phyloP scores from a whole-genome alignment of 2,888 invertebrate species.

The Drosophila tanythrix region DNA sequence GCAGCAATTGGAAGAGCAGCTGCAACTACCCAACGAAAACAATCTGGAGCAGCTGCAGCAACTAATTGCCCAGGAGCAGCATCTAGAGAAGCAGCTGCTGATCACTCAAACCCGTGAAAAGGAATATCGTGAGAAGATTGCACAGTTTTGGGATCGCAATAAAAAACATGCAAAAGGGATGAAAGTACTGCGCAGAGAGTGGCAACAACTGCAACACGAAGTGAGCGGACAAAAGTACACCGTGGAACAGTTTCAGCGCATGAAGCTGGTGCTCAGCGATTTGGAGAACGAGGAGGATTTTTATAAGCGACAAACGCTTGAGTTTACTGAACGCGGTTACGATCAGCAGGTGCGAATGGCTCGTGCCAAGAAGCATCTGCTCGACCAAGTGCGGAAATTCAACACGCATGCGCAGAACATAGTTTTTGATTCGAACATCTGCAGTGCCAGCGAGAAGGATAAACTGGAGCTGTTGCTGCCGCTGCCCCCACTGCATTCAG shows the following conservation, averaged over 20 bases:
- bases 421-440: conserved; percentile 57
- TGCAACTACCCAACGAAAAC: conserved; percentile 46
- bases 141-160: conserved; percentile 1
- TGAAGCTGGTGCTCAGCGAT: conserved; percentile 67
- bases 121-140: conserved; percentile 10
- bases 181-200: conserved; percentile 12
- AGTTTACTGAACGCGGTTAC: conserved; percentile 68
- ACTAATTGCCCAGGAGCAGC: conserved; percentile 35
- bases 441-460: conserved; percentile 38
- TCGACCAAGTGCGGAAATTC: conserved; percentile 69
- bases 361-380: conserved; percentile 71
- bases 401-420: conserved; percentile 68
- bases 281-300: conserved; percentile 63
- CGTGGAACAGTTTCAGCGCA: conserved; percentile 61
- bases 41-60: conserved; percentile 44
- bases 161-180: conserved; percentile 18
- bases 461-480: conserved; percentile 62
- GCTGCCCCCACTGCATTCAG: conserved; percentile 30
- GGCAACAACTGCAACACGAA: conserved; percentile 45
- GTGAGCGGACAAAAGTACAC: conserved; percentile 60
- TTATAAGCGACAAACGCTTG: conserved; percentile 65
- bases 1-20: conserved; percentile 52
- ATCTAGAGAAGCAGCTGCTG: conserved; percentile 60
- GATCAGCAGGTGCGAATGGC: conserved; percentile 76
- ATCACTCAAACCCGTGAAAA: conserved; percentile 19